Evolutionary conservation across 2,113 vertebrate genomes (phyloP).

Genomic region (Rhinoptilus africanus): DNA sequence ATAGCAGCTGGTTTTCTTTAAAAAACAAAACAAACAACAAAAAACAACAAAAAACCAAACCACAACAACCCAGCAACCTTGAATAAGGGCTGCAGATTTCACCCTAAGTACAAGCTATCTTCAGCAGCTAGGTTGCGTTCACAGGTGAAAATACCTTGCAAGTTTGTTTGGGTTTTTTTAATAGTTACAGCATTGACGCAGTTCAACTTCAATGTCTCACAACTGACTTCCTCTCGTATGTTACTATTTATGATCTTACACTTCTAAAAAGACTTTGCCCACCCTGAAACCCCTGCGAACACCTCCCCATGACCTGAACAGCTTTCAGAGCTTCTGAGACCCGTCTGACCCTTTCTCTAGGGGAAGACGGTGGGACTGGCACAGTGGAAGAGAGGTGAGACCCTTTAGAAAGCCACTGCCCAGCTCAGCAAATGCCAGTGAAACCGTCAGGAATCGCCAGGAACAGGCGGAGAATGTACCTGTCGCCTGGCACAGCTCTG

Average conservation of each 20-base stretch:
- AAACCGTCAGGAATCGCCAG: not conserved
- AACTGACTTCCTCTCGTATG: not conserved
- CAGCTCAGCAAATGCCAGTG: not conserved
- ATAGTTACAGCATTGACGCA: not conserved
- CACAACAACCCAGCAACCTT: not conserved
- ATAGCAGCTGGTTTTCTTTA: not conserved
- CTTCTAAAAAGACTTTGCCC: not conserved
- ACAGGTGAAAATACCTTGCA: not conserved
- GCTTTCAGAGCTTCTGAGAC: not conserved
- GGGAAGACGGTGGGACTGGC: not conserved
- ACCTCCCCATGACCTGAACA: rapidly evolving
- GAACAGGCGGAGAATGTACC: not conserved
- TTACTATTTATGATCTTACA: not conserved
- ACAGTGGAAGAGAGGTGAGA: not conserved
- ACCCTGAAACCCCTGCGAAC: not conserved
- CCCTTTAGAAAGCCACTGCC: not conserved
- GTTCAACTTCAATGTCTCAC: not conserved
- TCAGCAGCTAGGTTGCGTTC: not conserved
- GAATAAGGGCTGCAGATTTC: not conserved
- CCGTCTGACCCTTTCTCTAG: not conserved
- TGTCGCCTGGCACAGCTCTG: not conserved
- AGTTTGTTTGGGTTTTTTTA: not conserved
- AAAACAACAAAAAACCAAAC: not conserved
- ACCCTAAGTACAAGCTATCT: not conserved
- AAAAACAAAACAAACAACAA: not conserved